A percentile compares a stretch with the other conserved stretches of the same genome.
phyloP scores from a whole-genome alignment of 2,797 vertebrate genomes.

The Sebastes taczanowskii region DNA sequence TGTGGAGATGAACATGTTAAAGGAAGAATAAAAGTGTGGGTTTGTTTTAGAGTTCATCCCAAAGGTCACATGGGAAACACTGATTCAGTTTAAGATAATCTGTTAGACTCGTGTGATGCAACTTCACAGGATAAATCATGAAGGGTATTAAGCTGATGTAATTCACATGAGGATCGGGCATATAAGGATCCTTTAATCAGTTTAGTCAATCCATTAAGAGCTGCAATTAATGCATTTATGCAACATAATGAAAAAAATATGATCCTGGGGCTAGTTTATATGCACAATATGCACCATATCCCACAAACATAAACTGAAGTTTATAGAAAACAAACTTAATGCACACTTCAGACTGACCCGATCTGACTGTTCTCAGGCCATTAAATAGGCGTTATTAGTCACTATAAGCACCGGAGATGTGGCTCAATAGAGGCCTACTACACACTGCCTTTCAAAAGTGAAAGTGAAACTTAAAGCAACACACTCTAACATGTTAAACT shows the following conservation, averaged over 20 bases:
- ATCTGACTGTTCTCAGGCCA: neutral
- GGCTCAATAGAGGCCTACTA: no score
- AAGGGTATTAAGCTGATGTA: neutral
- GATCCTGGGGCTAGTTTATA: neutral
- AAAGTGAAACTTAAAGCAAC: no score
- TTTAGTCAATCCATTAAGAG: neutral
- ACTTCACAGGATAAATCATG: neutral
- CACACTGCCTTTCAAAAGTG: no score
- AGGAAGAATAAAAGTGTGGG: neutral
- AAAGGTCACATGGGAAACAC: neutral
- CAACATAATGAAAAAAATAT: neutral
- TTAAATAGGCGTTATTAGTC: no score
- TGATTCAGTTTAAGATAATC: neutral
- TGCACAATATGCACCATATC: no score
- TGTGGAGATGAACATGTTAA: constrained; percentile 4
- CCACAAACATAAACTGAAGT: no score
- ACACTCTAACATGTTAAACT: no score
- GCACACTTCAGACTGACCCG: no score
- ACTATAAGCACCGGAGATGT: no score
- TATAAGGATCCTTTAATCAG: neutral
- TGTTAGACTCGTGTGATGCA: neutral
- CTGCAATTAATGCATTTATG: neutral
- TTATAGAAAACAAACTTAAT: no score
- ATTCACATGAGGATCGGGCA: neutral
- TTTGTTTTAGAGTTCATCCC: neutral